Evolutionary conservation across 2,113 vertebrate genomes (phyloP), one percentile per base, ranked within the genome.

Genomic region (Pomatostomus ruficeps): DNA sequence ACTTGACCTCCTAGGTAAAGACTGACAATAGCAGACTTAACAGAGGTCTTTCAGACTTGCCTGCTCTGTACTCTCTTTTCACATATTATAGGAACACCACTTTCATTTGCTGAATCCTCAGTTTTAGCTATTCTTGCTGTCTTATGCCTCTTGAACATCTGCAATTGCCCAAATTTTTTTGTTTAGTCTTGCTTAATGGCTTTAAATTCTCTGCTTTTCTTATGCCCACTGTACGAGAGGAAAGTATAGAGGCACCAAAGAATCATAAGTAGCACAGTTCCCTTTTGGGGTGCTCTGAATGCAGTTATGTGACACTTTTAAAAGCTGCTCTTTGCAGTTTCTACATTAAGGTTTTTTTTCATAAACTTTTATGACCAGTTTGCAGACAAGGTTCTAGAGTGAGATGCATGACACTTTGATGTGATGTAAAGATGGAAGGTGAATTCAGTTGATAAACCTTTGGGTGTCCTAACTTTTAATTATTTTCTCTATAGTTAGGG

Each of bases 71-170:
- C 29, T 81, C 23, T 16, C n/a, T 59, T 66, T 78, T 38, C 43
- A n/a, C 1, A 0, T 16, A 4, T 49, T 52, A 11, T 1, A 23
- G 38, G 59, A 81, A 46, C 33, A 12, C 10, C 7, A 58, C n/a
- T 70, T 84, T 59, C 4, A 12, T 77, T 79, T 81, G 29, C 51
- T 12, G 26, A 31, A 8, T 63, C 35, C 40, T 81, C 38, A 40
- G 8, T 49, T 92, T 76, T 40, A 46, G 29, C 51, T 73, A 2
- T 35, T 85, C 43, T 85, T 21, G 12, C 7, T 26, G 7, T 73
- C 48, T 54, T 75, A 26, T 7, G 2, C 12, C 24, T 74, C 18
- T 77, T 54, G 33, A 59, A 85, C 23, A 67, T 29, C 33, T 54
- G 38, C 19, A 33, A 49, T 84, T 88, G 31, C 29, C 29, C 1